phyloP scores from a whole-genome alignment of 2,888 invertebrate genomes.

The Amblyjoppa fuscipennis region DNA sequence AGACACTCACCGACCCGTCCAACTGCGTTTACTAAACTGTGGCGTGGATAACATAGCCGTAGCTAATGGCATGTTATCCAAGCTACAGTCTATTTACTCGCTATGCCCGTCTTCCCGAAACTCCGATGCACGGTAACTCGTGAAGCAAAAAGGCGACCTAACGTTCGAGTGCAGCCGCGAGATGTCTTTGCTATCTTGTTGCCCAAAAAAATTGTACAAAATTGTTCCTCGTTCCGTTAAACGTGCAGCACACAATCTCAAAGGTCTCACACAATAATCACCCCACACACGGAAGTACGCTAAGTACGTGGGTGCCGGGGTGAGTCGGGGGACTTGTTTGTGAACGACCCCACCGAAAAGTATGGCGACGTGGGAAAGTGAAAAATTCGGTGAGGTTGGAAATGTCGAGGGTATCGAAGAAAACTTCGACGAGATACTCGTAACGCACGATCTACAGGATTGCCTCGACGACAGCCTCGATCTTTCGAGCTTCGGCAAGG shows the following conservation, averaged over 20 bases:
- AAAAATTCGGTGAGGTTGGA: constrained; percentile 78
- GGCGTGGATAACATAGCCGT: no score
- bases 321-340: constrained; percentile 73
- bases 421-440: constrained; percentile 85
- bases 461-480: constrained; percentile 86
- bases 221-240: constrained; percentile 32
- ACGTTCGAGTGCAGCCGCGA: constrained; percentile 23
- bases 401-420: constrained; percentile 77
- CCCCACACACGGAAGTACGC: constrained; percentile 4
- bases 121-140: constrained; percentile 13
- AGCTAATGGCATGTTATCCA: no score
- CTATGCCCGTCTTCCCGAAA: background rate
- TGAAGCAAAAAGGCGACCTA: constrained; percentile 5
- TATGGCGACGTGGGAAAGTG: constrained; percentile 85
- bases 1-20: background rate
- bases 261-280: constrained; percentile 17
- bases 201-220: constrained; percentile 43
- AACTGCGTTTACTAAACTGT: background rate
- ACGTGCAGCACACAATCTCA: constrained; percentile 49
- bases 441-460: constrained; percentile 86
- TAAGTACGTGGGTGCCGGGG: constrained; percentile 28
- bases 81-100: no score
- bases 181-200: constrained; percentile 45
- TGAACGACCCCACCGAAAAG: constrained; percentile 76
- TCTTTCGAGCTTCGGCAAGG: constrained; percentile 85